Percentiles rank a stretch among this genome's conserved stretches.
phyloP scores from a whole-genome alignment of 1,140 invertebrate species.

The Agraylea sexmaculata region DNA sequence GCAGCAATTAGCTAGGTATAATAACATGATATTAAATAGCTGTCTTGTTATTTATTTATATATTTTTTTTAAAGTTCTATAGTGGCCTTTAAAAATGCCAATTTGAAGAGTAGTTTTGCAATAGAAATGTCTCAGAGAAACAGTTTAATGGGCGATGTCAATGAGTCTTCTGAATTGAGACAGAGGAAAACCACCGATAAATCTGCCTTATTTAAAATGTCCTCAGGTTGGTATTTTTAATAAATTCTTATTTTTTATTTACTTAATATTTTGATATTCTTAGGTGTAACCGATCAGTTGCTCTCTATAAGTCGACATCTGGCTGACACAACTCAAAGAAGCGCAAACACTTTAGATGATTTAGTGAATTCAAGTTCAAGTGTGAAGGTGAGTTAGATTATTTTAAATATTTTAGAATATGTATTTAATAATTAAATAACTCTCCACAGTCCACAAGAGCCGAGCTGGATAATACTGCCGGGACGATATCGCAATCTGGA shows the following conservation, averaged over 20 bases:
- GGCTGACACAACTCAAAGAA: slow-evolving; percentile 74
- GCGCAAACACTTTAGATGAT: slow-evolving; percentile 72
- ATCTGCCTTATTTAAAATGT: slow-evolving; percentile 50
- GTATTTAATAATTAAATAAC: slow-evolving; percentile 12
- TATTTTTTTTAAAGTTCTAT: slow-evolving; percentile 44
- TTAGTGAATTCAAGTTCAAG: slow-evolving; percentile 57
- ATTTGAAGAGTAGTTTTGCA: slow-evolving; percentile 56
- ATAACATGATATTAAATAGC: not conserved
- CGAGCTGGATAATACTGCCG: slow-evolving; percentile 75
- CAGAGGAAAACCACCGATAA: slow-evolving; percentile 54
- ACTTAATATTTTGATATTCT: slow-evolving; percentile 4
- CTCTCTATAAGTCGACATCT: slow-evolving; percentile 72
- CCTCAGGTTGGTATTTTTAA: slow-evolving; percentile 30
- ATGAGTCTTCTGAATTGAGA: slow-evolving; percentile 43
- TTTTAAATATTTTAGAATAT: slow-evolving; percentile 12
- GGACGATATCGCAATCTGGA: slow-evolving; percentile 75
- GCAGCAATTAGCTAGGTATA: slow-evolving; percentile 50
- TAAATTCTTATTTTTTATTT: slow-evolving; percentile 1
- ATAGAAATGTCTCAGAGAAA: slow-evolving; percentile 63
- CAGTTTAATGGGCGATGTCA: slow-evolving; percentile 48
- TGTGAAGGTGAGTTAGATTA: slow-evolving; percentile 27
- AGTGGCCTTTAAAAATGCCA: slow-evolving; percentile 66
- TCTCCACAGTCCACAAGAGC: slow-evolving; percentile 58
- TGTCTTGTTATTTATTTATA: slow-evolving; percentile 7
- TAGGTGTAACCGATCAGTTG: slow-evolving; percentile 70